phyloP scores from a whole-genome alignment of 2,797 vertebrate species.

The Myiothlypis chrysogaster region DNA sequence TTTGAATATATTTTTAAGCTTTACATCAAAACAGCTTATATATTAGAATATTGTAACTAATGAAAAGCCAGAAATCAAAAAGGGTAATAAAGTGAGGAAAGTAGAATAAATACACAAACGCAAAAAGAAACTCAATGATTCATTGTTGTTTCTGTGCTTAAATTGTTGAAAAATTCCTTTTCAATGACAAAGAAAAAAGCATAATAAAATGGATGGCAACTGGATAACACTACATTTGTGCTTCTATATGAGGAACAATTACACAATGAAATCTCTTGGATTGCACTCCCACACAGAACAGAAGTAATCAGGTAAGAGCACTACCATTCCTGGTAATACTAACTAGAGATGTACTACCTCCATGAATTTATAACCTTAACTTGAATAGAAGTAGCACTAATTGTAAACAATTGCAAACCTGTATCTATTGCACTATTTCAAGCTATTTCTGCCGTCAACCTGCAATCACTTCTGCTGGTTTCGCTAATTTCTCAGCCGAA shows the following conservation, averaged over 20 bases:
- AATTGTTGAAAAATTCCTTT: not conserved
- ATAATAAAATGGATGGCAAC: not conserved
- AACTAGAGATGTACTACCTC: not conserved
- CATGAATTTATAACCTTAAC: not conserved
- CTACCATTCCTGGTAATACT: not conserved
- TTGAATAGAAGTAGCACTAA: not conserved
- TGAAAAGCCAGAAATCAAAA: not conserved
- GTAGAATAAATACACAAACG: not conserved
- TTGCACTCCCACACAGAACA: not conserved
- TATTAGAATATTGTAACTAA: not conserved
- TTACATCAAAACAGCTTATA: not conserved
- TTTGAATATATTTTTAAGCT: not conserved
- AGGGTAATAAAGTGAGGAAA: not conserved
- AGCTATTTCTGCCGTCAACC: not conserved
- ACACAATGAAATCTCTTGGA: not conserved
- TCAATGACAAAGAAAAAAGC: not conserved
- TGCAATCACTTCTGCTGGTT: not conserved
- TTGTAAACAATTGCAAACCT: not conserved
- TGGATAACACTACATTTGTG: not conserved
- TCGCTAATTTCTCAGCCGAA: not conserved
- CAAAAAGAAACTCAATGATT: not conserved
- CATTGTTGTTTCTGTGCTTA: not conserved
- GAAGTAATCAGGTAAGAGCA: not conserved
- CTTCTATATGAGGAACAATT: not conserved
- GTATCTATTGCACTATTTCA: not conserved